Conservation (phyloP, 1,140 invertebrate species). For the Eufriesea mexicana region DNA sequence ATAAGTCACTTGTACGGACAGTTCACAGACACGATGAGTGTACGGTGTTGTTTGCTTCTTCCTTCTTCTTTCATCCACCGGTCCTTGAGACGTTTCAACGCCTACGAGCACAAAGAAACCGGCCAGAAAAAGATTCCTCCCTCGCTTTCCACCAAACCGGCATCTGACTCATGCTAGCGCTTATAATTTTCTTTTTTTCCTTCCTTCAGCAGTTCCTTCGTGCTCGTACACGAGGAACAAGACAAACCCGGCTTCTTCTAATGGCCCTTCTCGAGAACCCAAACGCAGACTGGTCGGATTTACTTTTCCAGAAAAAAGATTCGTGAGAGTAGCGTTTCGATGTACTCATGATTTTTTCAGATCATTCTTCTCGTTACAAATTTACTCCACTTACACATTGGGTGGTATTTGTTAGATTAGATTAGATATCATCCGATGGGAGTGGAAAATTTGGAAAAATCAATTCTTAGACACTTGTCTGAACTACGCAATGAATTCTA, state of each 20-base stretch:
- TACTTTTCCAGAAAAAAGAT: too few relatives aligned
- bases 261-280: neutral
- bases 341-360: neutral
- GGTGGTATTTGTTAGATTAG: neutral
- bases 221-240: neutral
- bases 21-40: neutral
- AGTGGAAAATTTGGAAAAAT: neutral
- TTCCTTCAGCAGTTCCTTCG: neutral
- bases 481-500: neutral
- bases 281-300: neutral
- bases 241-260: neutral
- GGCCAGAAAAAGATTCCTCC: conserved; percentile 33
- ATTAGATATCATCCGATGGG: neutral
- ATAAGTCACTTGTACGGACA: neutral
- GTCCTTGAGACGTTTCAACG: conserved; percentile 9
- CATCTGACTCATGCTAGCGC: conserved; percentile 44
- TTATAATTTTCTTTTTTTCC: conserved; percentile 14
- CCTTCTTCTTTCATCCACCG: conserved; percentile 2
- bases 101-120: conserved; percentile 16
- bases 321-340: neutral
- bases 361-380: neutral
- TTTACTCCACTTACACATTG: neutral
- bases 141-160: neutral
- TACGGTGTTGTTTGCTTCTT: conserved; percentile 10
- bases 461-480: neutral